Conservation (phyloP, 2,113 vertebrate genomes). For the Addax nasomaculatus region DNA sequence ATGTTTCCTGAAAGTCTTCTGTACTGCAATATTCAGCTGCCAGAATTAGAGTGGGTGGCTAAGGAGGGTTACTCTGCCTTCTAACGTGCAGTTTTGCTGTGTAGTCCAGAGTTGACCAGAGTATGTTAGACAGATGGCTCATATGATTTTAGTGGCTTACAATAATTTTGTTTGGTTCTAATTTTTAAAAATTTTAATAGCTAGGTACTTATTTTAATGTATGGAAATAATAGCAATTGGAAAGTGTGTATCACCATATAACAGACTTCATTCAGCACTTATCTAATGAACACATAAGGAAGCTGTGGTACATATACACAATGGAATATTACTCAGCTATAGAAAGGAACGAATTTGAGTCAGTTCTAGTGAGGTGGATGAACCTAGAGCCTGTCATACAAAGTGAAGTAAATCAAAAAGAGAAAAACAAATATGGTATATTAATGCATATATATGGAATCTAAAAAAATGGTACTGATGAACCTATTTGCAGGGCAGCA, state of each 20-base stretch:
- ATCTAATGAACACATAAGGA: background rate
- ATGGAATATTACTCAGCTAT: background rate
- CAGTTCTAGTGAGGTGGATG: background rate
- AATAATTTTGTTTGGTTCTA: background rate
- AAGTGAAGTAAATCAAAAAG: background rate
- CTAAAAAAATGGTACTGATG: background rate
- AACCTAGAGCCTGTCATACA: background rate
- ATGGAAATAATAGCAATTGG: background rate
- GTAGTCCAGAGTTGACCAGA: fast-evolving
- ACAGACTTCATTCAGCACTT: background rate
- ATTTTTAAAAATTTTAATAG: background rate
- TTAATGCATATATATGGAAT: background rate
- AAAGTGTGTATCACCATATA: background rate
- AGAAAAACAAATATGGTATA: background rate
- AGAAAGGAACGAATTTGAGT: background rate
- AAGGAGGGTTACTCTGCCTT: background rate
- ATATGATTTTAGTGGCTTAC: background rate
- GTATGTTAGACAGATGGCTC: background rate
- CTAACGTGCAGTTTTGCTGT: background rate
- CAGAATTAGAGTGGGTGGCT: background rate
- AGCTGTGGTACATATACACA: background rate
- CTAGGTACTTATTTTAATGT: background rate
- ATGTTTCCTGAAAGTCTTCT: background rate
- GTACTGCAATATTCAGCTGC: background rate
- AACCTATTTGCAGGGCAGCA: background rate